A percentile compares a stretch with the other conserved stretches of the same genome.
These are phyloP conservation scores for Spinibarbus caldwelli DNA, from an alignment of 2,797 vertebrate genomes.

Conservation along the genomic window DNA sequence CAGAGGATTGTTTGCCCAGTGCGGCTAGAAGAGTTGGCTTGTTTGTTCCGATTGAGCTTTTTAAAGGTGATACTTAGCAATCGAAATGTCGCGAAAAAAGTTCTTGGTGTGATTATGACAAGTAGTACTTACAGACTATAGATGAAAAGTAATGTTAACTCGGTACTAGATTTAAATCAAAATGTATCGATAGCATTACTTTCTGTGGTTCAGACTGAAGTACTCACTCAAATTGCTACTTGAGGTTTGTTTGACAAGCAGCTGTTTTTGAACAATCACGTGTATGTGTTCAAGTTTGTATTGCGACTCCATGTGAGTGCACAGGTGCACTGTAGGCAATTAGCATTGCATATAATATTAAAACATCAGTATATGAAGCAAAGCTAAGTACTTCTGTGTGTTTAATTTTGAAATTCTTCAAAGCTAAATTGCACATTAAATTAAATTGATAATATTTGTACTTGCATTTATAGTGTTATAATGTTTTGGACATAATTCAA, in stretches of 20 bases:
- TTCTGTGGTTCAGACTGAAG: not conserved
- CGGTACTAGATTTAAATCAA: not conserved
- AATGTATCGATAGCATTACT: not conserved
- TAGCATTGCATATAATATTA: not conserved
- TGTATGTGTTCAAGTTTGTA: not conserved
- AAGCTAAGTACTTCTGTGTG: not conserved
- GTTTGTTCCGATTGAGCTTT: constrained; percentile 35
- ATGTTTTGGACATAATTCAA: not conserved
- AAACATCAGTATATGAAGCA: not conserved
- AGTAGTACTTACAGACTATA: not conserved
- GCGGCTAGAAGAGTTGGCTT: constrained; percentile 51
- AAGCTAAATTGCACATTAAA: not conserved
- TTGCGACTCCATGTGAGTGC: not conserved
- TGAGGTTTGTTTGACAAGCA: not conserved
- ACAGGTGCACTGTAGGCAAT: not conserved
- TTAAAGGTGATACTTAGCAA: not conserved
- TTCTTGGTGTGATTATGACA: not conserved
- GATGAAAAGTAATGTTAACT: not conserved
- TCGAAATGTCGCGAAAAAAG: not conserved
- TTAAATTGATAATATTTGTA: not conserved
- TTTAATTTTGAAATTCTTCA: not conserved
- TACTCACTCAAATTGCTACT: not conserved
- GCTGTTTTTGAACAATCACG: not conserved
- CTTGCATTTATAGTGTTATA: not conserved
- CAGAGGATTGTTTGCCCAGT: constrained; percentile 51